These are phyloP conservation scores for Ceyx margarethae DNA, from an alignment of 2,113 vertebrate genomes.

Conservation along the genomic window DNA sequence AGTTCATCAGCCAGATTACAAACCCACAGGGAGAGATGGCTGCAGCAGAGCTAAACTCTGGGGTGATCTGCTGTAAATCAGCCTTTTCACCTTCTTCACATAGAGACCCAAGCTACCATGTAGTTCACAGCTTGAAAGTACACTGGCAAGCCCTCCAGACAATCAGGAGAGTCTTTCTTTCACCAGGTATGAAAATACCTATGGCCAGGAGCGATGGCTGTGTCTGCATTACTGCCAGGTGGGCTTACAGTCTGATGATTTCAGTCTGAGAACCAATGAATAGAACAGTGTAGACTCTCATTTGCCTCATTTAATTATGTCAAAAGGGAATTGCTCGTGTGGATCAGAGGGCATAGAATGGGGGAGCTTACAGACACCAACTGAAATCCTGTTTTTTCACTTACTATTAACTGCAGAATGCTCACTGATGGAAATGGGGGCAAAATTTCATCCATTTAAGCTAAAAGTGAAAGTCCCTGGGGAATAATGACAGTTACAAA, in stretches of 20 bases:
- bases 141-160: not conserved
- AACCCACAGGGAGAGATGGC: rapidly evolving
- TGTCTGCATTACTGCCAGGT: not conserved
- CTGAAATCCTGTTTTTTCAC: not conserved
- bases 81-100: not conserved
- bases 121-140: not conserved
- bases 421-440: not conserved
- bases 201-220: not conserved
- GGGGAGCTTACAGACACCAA: not conserved
- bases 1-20: not conserved
- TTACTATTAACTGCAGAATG: not conserved
- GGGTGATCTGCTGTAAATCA: not conserved
- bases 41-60: not conserved
- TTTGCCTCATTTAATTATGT: not conserved
- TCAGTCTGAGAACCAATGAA: not conserved
- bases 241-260: not conserved
- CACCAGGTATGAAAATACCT: not conserved
- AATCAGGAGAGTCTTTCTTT: not conserved
- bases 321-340: not conserved
- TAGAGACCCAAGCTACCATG: not conserved
- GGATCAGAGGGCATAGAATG: not conserved
- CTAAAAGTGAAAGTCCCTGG: not conserved
- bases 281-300: not conserved
- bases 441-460: not conserved
- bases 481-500: not conserved